Evolutionary conservation across 2,113 vertebrate genomes (phyloP), one percentile per base, ranked within the genome.

Genomic region (Pyxicephalus adspersus): DNA sequence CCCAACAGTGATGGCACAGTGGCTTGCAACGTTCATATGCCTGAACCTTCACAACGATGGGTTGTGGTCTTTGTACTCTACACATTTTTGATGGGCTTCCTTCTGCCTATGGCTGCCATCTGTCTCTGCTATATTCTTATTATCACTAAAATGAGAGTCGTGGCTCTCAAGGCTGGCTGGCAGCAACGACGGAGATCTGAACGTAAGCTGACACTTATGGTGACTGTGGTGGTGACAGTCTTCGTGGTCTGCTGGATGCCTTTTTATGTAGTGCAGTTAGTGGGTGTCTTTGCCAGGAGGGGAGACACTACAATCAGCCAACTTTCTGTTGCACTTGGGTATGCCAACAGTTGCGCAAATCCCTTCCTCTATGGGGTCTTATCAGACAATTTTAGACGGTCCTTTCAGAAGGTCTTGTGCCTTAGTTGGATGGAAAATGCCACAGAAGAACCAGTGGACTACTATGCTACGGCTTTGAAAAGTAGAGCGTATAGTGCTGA

Each of bases 231-330:
- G 83, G 95, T 96, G 64, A 92, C 93, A 81, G 95, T 96, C 82
- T 96, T 96, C 76, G 94, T 96, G 81, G 94, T 96, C 86, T 96
- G 95, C 85, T 96, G 95, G 95, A 96, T 96, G 95, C 95, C 95
- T 1, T 96, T 96, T 88, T 96, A 96, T 76, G 90, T 96, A 3
- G 94, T 96, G 83, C 95, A 96, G 90, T 88, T 96, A 78, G 94
- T 96, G 38, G 94, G 94, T 77, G 94, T 96, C 77, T 96, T 96
- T 54, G 93, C 94, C 4, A 93, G 94, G 85, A 93, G 89, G 85
- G 94, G 94, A 77, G 94, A 96, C 76, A 92, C 95, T 82, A 96
- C 95, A 5, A 92, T 96, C 85, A 96, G 95, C 87, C 95, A 96
- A 86, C 91, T 96, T 80, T 95, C 94, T 0, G 95, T 96, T 84